Evolutionary conservation across 2,888 invertebrate genomes (phyloP), one percentile per base, ranked within the genome.

Genomic region (Blastobasis lacticolella): DNA sequence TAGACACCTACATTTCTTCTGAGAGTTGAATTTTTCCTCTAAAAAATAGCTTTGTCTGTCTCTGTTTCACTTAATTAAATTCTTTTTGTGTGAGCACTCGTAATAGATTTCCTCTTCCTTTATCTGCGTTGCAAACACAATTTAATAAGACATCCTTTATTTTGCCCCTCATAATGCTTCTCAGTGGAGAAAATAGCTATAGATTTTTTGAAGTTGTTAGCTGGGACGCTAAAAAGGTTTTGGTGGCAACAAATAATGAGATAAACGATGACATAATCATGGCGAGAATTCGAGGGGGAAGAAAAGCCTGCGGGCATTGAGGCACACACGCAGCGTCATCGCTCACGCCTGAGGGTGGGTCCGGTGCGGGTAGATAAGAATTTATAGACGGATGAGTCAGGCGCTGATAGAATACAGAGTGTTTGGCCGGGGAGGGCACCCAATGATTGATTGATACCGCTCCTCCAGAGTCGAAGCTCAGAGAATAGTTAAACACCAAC

Each of bases 331-430:
- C 79, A 68, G 69, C 72, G 76, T 82, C 81, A 82, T 82, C 78
- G 73, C 74, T 81, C 80, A 83, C 71, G 72, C 70, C 71, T 72
- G 63, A 62, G 69, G 70, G 67, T 64, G 67, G 70, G 70, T 67
- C 69, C 71, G 69, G 70, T 70, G 71, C 67, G 73, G 72, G 65
- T 64, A 77, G 80, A 81, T 82, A 81, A 81, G 78, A 79, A 81
- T 84, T 81, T 81, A 78, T 80, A 79, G 79, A 78, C 73, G 78
- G 78, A 78, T 76, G 75, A 75, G 75, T 61, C 66, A 64, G 63
- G 73, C 73, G 76, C 72, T 75, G 76, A 81, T 81, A 79, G 79
- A 84, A 85, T 82, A 78, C 75, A 74, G 73, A 74, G 73, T 74
- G 71, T 73, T 73, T 71, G 68, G 69, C 71, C 63, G 64, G 67